Base-by-base conservation (phyloP, 2,888 invertebrate species). In the Panopea generosa region DNA sequence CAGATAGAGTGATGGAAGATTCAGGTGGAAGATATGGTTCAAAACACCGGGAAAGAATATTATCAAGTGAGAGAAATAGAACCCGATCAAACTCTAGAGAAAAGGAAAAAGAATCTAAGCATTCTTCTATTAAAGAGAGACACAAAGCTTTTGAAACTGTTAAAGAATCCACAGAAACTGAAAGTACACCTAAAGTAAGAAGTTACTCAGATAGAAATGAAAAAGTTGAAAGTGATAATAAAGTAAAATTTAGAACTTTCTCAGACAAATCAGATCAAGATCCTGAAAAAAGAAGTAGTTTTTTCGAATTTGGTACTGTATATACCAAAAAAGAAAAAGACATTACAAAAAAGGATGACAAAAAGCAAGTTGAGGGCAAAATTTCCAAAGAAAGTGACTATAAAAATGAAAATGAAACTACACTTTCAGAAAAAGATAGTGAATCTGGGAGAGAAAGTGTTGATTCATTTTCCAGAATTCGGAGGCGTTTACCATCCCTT, bases 291-390 rank as follows among this genome's bases (percentile, higher is more conserved):
- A 72, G 68, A 67, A 67, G 62, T 16, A 18, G n/a, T 56, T 61
- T 53, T 14, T 77, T 77, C 72, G 77, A 77, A 69, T 77, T 77
- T 61, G 72, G 77, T 22, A 72, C 77, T n/a, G 77, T 77, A 3
- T 77, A 62, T 69, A 43, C 55, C n/a, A 77, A 77, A 55, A 70
- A 70, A 49, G 70, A 70, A 71, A 33, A 33, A 33, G 33, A 33
- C 11, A 33, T 7, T 33, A 33, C 33, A 33, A 33, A 33, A 27
- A 71, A 68, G 57, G 53, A 55, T 60, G 77, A 76, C 6, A 33
- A 33, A 33, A 33, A 33, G 33, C 33, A 4, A 7, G 4, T 11
- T 16, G 55, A 69, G 14, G 60, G 22, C 45, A 24, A n/a, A 22
- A n/a, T 20, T 49, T n/a, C 38, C 2, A 38, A 57, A 24, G 38